Evolutionary conservation across 2,113 vertebrate genomes (phyloP), one percentile per base, ranked within the genome.

Genomic region (Etheostoma spectabile): DNA sequence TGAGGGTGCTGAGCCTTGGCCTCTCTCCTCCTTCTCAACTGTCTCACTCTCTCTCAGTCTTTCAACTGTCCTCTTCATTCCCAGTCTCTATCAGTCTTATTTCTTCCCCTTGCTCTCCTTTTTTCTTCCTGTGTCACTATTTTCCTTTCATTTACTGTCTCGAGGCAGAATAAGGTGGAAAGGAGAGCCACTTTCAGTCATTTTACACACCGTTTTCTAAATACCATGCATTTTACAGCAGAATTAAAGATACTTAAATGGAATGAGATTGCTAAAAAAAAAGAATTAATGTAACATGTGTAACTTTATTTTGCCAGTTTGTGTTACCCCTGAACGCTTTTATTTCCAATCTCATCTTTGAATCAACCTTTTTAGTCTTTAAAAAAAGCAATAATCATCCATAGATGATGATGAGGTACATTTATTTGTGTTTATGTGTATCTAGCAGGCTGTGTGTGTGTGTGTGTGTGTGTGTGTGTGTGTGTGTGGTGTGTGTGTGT

Each of bases 1-100:
- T 93, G 90, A 92, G 88, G 84, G 79, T 88, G 87, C 88, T 90
- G 91, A 92, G 87, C 87, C 77, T 84, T 92, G 90, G 91, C 88
- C 90, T 78, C 76, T 22, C 80, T 87, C 73, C 78, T 84, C 61
- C 67, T 84, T 60, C 82, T 81, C 76, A 8, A 46, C 75, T 42
- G 35, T 72, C 59, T 74, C 69, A 35, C 63, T 53, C 68, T 63
- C 77, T 75, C 55, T 0, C 51, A 22, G 60, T 16, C 49, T 65
- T 65, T 42, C 70, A 19, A 7, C 30, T 27, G 71, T 63, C 57
- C 59, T 30, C 55, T 69, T 77, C 64, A 38, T 21, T 71, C 33
- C 51, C 6, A 8, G 15, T 63, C 51, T 62, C 46, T 21, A 2
- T 52, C 15, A 1, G 15, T 61, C 4, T 12, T 15, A 49, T 53